A percentile compares a stretch with the other conserved stretches of the same genome.
Conservation (phyloP, 35 echinoderm and acorn worm genomes). For the Holothuria glaberrima region DNA sequence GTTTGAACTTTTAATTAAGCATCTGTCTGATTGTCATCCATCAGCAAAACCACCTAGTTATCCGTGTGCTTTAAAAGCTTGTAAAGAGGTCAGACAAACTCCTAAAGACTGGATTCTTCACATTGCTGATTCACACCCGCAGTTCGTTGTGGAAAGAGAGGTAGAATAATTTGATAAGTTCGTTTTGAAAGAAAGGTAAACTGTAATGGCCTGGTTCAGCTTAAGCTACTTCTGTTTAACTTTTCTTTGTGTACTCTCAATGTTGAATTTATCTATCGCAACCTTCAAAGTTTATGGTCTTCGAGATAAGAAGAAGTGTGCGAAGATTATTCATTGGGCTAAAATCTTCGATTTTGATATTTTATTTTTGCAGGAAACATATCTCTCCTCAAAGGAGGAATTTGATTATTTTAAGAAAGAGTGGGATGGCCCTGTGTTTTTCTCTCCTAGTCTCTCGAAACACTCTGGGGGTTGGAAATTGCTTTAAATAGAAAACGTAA, state of each 20-base stretch:
- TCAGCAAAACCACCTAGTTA: neutral
- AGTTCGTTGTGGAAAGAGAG: neutral
- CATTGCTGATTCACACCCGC: neutral
- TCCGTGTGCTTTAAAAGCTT: constrained; percentile 15
- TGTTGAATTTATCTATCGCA: constrained; percentile 4
- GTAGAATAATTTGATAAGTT: constrained; percentile 35
- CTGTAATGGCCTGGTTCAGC: neutral
- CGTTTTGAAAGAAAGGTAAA: neutral
- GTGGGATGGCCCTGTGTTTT: constrained; percentile 14
- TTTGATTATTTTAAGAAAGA: neutral
- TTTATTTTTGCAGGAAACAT: constrained; percentile 51
- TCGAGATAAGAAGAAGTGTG: neutral
- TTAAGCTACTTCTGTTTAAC: neutral
- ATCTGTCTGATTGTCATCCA: neutral
- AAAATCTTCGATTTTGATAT: constrained; percentile 11
- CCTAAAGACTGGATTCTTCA: constrained; percentile 41
- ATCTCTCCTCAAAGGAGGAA: neutral
- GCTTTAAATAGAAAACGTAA: neutral
- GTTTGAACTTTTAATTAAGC: neutral
- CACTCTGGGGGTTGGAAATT: constrained; percentile 25
- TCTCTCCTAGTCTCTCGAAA: neutral
- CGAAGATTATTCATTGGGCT: neutral
- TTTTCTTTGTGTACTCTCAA: neutral
- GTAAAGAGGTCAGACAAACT: neutral
- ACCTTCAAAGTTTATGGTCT: constrained; percentile 51